A percentile compares a stretch with the other conserved stretches of the same genome.
phyloP scores from a whole-genome alignment of 2,797 vertebrate genomes.

The Oreortyx pictus region DNA sequence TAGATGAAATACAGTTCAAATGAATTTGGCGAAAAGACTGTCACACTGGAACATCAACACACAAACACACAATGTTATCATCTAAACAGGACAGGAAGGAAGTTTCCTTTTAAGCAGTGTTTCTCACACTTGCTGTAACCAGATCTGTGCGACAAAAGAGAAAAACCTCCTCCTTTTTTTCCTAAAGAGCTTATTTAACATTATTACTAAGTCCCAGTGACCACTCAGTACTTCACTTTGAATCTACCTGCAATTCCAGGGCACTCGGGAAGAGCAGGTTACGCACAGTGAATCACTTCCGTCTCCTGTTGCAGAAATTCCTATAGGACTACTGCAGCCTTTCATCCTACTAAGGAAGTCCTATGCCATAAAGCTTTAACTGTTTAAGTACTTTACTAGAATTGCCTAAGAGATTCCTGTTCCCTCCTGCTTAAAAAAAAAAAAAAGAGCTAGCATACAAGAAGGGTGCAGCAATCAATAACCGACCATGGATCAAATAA shows the following conservation, averaged over 20 bases:
- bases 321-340: not conserved
- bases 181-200: not conserved
- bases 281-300: not conserved
- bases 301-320: not conserved
- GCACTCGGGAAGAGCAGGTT: not conserved
- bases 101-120: not conserved
- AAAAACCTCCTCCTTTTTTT: too few relatives aligned
- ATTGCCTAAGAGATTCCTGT: not conserved
- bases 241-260: not conserved
- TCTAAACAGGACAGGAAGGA: not conserved
- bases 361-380: not conserved
- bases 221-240: not conserved
- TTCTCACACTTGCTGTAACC: not conserved
- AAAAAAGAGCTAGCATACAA: not conserved
- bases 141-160: not conserved
- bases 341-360: not conserved
- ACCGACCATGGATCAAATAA: not conserved
- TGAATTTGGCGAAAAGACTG: not conserved
- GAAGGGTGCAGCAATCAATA: accelerated
- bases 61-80: not conserved
- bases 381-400: not conserved
- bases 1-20: not conserved
- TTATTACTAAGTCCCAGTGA: not conserved
- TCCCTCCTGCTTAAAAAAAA: not conserved
- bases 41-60: not conserved